Evolutionary conservation across 1,140 invertebrate species (phyloP), one percentile per base, ranked within the genome.

Genomic region (Ptiloglossa arizonensis): DNA sequence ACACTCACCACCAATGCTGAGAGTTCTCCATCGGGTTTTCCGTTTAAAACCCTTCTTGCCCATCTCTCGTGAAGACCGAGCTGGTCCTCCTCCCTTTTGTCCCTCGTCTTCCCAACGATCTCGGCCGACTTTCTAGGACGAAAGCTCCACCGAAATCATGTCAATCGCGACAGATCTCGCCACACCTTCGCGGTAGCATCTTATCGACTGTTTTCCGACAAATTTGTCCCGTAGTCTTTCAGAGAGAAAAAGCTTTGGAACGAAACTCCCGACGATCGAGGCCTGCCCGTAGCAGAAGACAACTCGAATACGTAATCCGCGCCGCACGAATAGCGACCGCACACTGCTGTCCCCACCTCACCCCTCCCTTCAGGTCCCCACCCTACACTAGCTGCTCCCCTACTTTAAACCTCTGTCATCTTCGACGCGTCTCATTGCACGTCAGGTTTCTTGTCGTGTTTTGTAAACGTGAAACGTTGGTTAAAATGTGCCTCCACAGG

Each of bases 1-100:
- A 73, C 56, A 92, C 92, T 92, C 81, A 93, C 92, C 88, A 77
- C 90, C 91, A 62, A 93, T 93, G 80, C 91, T 92, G 60, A 93
- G 89, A 44, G 90, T 91, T 89, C 91, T 89, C 93, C 93, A 93
- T 83, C 92, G 91, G 64, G 92, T 93, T 83, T 93, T 93, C 60
- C 89, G 87, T 85, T 93, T 93, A 67, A 90, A 91, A 82, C 92
- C 91, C 89, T 91, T 93, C 85, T 93, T 93, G 87, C 92, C 92
- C 93, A 93, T 93, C 75, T 88, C 85, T 85, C 81, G 70, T 29
- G 60, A 83, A 88, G 87, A 81, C 85, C 88, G 62, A 69, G 56
- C 54, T 74, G 52, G 68, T 70, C 56, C 63, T 73, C 75, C 54
- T 75, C 67, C 79, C 71, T 74, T 48, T 54, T 74, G 75, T 71